phyloP scores from a whole-genome alignment of 2,888 invertebrate species.

The Microctonus hyperodae region DNA sequence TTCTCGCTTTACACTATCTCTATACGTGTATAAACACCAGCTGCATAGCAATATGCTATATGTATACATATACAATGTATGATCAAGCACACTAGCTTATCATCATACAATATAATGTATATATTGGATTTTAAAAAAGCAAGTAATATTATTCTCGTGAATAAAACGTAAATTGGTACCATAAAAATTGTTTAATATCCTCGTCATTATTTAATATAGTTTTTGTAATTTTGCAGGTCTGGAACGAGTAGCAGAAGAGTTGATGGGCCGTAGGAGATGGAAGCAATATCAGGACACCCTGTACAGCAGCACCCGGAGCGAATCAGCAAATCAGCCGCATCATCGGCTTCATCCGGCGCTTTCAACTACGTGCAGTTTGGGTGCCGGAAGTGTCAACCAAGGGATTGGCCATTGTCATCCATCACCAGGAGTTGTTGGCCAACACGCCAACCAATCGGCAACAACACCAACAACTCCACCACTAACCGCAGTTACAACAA shows the following conservation, averaged over 20 bases:
- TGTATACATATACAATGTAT: neutral
- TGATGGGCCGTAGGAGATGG: constrained; percentile 97
- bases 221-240: constrained; percentile 73
- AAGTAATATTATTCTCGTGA: neutral
- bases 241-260: constrained; percentile 96
- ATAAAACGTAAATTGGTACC: constrained; percentile 18
- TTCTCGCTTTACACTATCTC: constrained; percentile 4
- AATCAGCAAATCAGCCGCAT: constrained; percentile 56
- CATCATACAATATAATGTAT: neutral
- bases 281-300: constrained; percentile 87
- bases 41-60: neutral
- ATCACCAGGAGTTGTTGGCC: constrained; percentile 35
- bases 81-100: neutral
- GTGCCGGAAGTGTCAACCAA: constrained; percentile 44
- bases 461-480: constrained; percentile 34
- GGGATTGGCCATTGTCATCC: constrained; percentile 47
- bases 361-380: constrained; percentile 47
- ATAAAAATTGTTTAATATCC: constrained; percentile 40
- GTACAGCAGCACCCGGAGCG: constrained; percentile 64
- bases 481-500: constrained; percentile 16
- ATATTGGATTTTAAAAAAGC: neutral
- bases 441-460: constrained; percentile 27
- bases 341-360: constrained; percentile 54
- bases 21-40: neutral
- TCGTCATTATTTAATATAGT: constrained; percentile 59